Base-by-base conservation (phyloP, 2,113 vertebrate genomes). In the Otis tarda region DNA sequence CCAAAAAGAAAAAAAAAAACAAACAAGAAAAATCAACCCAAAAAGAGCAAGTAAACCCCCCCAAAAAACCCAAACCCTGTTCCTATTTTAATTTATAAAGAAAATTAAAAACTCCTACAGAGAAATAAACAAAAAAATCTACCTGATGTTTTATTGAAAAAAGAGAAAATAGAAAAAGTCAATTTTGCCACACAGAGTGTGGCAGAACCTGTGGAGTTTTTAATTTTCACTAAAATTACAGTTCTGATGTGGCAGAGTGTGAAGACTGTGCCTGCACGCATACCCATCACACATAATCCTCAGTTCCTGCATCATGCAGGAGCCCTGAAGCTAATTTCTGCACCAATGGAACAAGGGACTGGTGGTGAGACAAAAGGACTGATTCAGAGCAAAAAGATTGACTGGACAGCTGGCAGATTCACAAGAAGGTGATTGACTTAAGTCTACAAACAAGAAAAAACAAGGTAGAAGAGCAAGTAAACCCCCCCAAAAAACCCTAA, bases 181-280 rank as follows among this genome's bases (percentile, higher is more conserved):
- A 21, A 1, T 61, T 43, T 70, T 74, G 16, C 10, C 31, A 43
- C 12, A 19, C 30, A 28, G 0, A 0, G 7, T 2, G 1, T 3
- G 1, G 6, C 17, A 74, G 59, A 69, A n/a, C 7, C 43, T 41
- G 17, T 21, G 41, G 41, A 41, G 41, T 41, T 75, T 79, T 57
- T 39, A 56, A 35, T 63, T 67, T 45, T 12, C 31, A 13, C 8
- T 61, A 52, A 41, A 60, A 56, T 73, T 17, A 12, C 25, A 23
- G 18, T 8, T 64, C 70, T 39, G 65, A 15, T 23, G 10, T 22
- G 74, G n/a, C 21, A 41, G 28, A 4, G 14, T 37, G 15, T 49
- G 49, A 41, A 33, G 24, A 5, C 28, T 47, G 21, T 27, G 24
- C 5, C 39, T 37, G 30, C 23, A 28, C 1, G 2, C 7, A 7